phyloP scores from a whole-genome alignment of 2,113 vertebrate genomes.

The Triplophysa tibetana region DNA sequence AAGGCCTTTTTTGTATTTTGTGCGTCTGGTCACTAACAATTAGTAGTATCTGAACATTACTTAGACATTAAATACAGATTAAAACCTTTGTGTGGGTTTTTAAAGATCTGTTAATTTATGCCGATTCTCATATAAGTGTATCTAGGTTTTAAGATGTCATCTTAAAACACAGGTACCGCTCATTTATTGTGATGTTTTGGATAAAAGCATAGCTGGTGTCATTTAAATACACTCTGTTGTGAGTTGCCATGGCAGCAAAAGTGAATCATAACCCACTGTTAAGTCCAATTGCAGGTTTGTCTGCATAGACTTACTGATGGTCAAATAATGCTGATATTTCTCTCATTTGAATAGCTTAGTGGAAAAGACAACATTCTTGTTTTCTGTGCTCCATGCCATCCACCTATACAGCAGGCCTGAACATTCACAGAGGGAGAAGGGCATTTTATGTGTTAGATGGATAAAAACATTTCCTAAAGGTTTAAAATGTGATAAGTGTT shows the following conservation, averaged over 20 bases:
- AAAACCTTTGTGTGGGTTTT: too few relatives aligned
- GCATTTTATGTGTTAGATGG: too few relatives aligned
- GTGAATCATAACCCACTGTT: neutral
- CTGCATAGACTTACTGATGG: conserved; percentile 21
- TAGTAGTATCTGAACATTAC: neutral
- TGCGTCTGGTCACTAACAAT: neutral
- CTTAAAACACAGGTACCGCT: neutral
- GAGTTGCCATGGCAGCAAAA: conserved; percentile 24
- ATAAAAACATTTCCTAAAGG: too few relatives aligned
- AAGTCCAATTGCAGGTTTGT: neutral
- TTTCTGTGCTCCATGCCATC: too few relatives aligned
- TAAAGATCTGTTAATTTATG: too few relatives aligned
- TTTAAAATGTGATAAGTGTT: neutral
- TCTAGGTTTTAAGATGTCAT: neutral
- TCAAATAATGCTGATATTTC: conserved; percentile 8
- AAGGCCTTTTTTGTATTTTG: neutral
- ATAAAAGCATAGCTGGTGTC: neutral
- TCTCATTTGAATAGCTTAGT: neutral
- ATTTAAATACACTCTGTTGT: neutral
- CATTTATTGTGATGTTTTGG: neutral
- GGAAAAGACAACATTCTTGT: neutral
- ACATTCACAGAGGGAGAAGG: conserved; percentile 4
- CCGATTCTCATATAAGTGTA: neutral
- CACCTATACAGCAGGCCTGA: neutral
- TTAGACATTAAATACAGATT: too few relatives aligned